These are phyloP conservation scores for Onthophagus sagittarius DNA, from an alignment of 2,888 invertebrate species.

Conservation along the genomic window DNA sequence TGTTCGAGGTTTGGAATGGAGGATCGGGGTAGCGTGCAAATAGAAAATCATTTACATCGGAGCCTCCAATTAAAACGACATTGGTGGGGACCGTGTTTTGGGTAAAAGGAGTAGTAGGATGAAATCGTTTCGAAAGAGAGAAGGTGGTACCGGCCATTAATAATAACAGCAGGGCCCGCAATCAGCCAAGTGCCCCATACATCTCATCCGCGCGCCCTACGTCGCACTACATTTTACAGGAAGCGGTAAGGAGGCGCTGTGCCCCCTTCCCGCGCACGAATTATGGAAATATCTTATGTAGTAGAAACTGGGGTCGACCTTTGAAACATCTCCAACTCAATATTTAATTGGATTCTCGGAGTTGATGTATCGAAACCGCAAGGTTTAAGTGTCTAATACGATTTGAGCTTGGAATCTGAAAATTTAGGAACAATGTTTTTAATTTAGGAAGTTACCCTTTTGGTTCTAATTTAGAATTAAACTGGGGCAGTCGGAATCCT, in stretches of 20 bases:
- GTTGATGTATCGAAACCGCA: background rate
- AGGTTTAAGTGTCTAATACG: too few species aligned
- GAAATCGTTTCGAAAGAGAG: conserved; percentile 5
- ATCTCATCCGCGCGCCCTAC: conserved; percentile 22
- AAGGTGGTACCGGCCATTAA: conserved; percentile 30
- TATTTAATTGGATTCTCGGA: background rate
- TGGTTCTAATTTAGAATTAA: conserved; percentile 20
- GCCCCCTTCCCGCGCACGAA: conserved; percentile 1
- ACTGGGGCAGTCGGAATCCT: conserved; percentile 16
- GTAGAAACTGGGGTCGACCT: background rate
- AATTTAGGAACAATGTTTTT: background rate
- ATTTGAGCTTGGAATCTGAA: too few species aligned
- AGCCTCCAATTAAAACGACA: conserved; percentile 7
- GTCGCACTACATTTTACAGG: conserved; percentile 4
- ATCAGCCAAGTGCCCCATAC: conserved; percentile 31
- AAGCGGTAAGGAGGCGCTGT: background rate
- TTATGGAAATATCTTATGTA: conserved; percentile 9
- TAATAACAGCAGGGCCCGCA: conserved; percentile 33
- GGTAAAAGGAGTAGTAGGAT: conserved; percentile 7
- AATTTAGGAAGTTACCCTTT: conserved; percentile 14
- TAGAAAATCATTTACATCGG: background rate
- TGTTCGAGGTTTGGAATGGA: background rate
- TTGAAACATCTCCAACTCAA: background rate
- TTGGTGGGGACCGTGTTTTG: background rate
- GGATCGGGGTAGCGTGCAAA: conserved; percentile 4